Evolutionary conservation across 2,888 invertebrate genomes (phyloP), one percentile per base, ranked within the genome.

Genomic region (Oxyscelio sp.): DNA sequence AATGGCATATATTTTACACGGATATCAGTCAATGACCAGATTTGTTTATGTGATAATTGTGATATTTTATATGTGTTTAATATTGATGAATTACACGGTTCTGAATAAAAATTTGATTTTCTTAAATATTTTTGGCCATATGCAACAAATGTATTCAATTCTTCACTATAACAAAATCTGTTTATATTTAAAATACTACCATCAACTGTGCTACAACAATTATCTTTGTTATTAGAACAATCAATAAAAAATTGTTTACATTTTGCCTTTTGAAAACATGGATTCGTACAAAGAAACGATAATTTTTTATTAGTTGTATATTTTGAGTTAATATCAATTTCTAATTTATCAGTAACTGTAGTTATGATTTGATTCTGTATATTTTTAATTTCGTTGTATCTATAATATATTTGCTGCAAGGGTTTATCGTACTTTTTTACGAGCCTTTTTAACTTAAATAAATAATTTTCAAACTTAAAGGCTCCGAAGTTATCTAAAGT

Each of bases 31-130:
- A 77, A 24, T 27, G 66, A 34, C 77, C 59, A 77, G 1, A 77
- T 27, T 48, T 58, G 1, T 50, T 48, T 13, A 11, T 34, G 13
- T 4, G 65, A 66, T 27, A 77, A 59, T 15, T 40, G n/a, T 5
- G n/a, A 66, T 38, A 77, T 59, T 48, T 65, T 13, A 15, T 59
- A 50, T 9, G 59, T 59, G 2, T 68, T 22, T n/a, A 77, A 17
- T 8, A 21, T 0, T 15, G 66, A 77, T 15, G 58, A 77, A 3
- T 27, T n/a, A 38, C 77, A 77, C 31, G 77, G 77, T 40, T 59
- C 19, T 1, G 22, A 15, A 21, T 58, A 77, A 21, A 77, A 59
- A 43, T 77, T 31, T 4, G 8, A 0, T 31, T 58, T 58, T 38
- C 19, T 19, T 34, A 63, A 31, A 65, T 63, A 74, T 21, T 43